These are phyloP conservation scores for Gila robusta DNA, from an alignment of 2,797 vertebrate genomes.

Conservation along the genomic window DNA sequence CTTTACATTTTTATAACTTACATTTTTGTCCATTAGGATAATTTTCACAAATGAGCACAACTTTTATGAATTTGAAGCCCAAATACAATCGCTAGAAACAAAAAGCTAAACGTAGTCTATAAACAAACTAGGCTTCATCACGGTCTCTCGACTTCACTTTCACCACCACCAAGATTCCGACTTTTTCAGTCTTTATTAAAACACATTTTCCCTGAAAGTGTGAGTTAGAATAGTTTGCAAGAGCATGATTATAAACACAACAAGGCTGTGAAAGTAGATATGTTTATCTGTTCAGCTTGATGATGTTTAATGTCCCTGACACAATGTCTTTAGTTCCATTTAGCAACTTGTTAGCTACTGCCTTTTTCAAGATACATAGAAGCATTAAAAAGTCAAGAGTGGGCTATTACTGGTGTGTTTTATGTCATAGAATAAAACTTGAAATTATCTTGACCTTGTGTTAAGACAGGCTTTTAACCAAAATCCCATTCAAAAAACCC, in stretches of 20 bases:
- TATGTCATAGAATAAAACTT: neutral
- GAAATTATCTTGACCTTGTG: neutral
- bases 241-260: neutral
- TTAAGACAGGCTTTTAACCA: neutral
- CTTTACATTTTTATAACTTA: too few relatives aligned
- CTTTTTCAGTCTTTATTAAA: neutral
- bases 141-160: neutral
- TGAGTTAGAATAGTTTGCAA: neutral
- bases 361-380: neutral
- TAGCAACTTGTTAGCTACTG: neutral
- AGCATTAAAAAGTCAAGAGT: neutral
- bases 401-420: neutral
- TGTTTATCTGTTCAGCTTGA: neutral
- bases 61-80: neutral
- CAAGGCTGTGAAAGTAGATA: neutral
- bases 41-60: neutral
- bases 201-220: neutral
- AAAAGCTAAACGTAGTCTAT: neutral
- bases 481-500: neutral
- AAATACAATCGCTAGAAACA: neutral
- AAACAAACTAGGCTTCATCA: neutral
- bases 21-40: too few relatives aligned
- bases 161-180: neutral
- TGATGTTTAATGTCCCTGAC: neutral
- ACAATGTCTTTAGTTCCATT: neutral